Percentiles rank a stretch among this genome's conserved stretches.
These are phyloP conservation scores for Planiliza haematocheilus DNA, from an alignment of 2,113 vertebrate species.

Conservation along the genomic window DNA sequence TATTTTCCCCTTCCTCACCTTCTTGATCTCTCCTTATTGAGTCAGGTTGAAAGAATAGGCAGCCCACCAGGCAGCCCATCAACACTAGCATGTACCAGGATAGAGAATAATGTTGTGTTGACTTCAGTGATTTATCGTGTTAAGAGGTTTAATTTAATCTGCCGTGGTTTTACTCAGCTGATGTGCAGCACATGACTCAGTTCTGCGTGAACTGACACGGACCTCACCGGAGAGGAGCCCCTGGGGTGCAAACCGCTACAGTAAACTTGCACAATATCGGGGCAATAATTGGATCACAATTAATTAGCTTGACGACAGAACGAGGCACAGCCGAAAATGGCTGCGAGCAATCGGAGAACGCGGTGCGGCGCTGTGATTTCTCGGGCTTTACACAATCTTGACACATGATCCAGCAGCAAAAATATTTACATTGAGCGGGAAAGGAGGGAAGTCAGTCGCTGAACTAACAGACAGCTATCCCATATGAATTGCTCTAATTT, in stretches of 20 bases:
- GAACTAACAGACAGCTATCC: slow-evolving; percentile 69
- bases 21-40: background rate
- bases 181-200: slow-evolving; percentile 20
- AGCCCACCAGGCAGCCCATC: background rate
- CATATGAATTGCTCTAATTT: slow-evolving; percentile 71
- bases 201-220: slow-evolving; percentile 4
- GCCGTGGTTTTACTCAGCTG: slow-evolving; percentile 24
- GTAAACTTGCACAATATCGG: slow-evolving; percentile 38
- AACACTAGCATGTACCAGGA: background rate
- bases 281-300: slow-evolving; percentile 51
- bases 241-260: slow-evolving; percentile 15
- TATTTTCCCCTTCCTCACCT: background rate
- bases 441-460: slow-evolving; percentile 54
- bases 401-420: slow-evolving; percentile 37
- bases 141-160: slow-evolving; percentile 20
- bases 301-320: slow-evolving; percentile 43
- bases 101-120: background rate
- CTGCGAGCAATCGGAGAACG: slow-evolving; percentile 17
- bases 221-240: slow-evolving; percentile 19
- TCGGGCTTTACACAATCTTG: slow-evolving; percentile 40
- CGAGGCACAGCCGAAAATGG: slow-evolving; percentile 40
- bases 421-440: slow-evolving; percentile 70
- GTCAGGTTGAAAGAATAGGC: background rate
- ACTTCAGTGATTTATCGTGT: background rate
- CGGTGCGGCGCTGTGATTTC: slow-evolving; percentile 27